Conservation (phyloP, 2,888 invertebrate genomes). For the Pristionchus japonicus region DNA sequence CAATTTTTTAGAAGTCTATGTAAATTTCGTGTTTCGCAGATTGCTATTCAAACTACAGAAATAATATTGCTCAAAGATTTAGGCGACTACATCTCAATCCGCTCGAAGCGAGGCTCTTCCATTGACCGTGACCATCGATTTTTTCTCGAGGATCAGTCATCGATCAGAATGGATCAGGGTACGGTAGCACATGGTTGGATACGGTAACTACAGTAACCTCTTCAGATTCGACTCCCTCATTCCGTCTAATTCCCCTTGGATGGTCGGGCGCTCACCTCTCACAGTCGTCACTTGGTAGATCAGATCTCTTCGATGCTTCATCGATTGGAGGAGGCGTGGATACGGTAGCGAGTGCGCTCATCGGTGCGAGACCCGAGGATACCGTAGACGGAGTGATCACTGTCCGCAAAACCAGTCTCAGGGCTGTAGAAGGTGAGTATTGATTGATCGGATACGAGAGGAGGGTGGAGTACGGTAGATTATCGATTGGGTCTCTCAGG, state of each 20-base stretch:
- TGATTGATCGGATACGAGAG: not conserved
- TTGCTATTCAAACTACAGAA: not conserved
- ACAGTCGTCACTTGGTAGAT: not conserved
- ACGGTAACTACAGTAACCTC: not conserved
- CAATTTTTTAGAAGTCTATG: not conserved
- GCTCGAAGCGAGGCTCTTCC: not conserved
- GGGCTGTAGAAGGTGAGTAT: slow-evolving; percentile 30
- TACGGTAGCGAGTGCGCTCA: slow-evolving; percentile 2
- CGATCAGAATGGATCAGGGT: slow-evolving; percentile 34
- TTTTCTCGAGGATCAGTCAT: slow-evolving; percentile 13
- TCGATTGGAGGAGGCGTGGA: not conserved
- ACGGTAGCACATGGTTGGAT: slow-evolving; percentile 1
- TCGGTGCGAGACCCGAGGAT: slow-evolving; percentile 31
- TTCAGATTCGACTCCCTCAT: slow-evolving; percentile 15
- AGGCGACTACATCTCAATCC: slow-evolving; percentile 27
- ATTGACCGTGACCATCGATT: not conserved
- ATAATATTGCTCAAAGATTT: not conserved
- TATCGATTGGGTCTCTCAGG: not conserved
- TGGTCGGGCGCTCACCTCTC: slow-evolving; percentile 44
- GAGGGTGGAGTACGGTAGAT: not conserved
- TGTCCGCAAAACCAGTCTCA: slow-evolving; percentile 33
- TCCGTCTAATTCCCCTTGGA: slow-evolving; percentile 42
- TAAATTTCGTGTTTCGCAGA: not conserved
- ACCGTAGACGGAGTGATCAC: slow-evolving; percentile 13
- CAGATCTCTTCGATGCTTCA: slow-evolving; percentile 43